Evolutionary conservation across 2,797 vertebrate genomes (phyloP).

Genomic region (Oryzias dopingdopingensis): DNA sequence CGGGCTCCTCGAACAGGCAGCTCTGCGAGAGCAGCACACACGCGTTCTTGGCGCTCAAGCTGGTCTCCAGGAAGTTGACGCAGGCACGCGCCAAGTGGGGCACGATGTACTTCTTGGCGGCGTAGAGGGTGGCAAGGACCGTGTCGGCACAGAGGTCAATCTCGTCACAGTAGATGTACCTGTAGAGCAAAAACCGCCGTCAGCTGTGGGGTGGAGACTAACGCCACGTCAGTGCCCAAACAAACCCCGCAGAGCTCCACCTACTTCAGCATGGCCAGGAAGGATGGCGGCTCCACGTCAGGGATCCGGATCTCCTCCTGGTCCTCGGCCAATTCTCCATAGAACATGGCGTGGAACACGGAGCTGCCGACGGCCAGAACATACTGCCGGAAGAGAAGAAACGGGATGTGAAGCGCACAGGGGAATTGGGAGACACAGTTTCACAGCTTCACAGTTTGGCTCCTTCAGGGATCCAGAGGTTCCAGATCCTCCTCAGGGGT

Average conservation of each 20-base stretch:
- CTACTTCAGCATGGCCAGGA: constrained; percentile 96
- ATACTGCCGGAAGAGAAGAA: constrained; percentile 79
- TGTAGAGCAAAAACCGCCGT: constrained; percentile 1
- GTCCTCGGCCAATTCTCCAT: constrained; percentile 96
- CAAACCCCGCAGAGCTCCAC: background rate
- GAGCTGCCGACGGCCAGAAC: constrained; percentile 98
- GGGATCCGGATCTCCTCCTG: constrained; percentile 98
- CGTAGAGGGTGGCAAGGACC: constrained; percentile 94
- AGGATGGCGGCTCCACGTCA: constrained; percentile 95
- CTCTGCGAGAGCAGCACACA: constrained; percentile 84
- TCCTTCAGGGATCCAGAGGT: too few relatives aligned
- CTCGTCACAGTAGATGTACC: constrained; percentile 98
- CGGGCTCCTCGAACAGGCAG: constrained; percentile 96
- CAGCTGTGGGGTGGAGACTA: background rate
- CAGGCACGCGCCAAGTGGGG: constrained; percentile 95
- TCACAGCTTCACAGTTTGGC: too few relatives aligned
- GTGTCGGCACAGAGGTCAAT: constrained; percentile 96
- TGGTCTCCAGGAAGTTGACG: constrained; percentile 96
- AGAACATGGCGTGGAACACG: constrained; percentile 99
- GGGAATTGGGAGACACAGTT: too few relatives aligned
- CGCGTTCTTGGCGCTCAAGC: constrained; percentile 90
- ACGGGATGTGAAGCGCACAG: too few relatives aligned
- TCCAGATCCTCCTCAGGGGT: too few relatives aligned
- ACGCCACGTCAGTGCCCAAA: background rate
- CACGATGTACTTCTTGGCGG: constrained; percentile 98